Base-by-base conservation (phyloP, 2,113 vertebrate species). In the Macaca fascicularis region DNA sequence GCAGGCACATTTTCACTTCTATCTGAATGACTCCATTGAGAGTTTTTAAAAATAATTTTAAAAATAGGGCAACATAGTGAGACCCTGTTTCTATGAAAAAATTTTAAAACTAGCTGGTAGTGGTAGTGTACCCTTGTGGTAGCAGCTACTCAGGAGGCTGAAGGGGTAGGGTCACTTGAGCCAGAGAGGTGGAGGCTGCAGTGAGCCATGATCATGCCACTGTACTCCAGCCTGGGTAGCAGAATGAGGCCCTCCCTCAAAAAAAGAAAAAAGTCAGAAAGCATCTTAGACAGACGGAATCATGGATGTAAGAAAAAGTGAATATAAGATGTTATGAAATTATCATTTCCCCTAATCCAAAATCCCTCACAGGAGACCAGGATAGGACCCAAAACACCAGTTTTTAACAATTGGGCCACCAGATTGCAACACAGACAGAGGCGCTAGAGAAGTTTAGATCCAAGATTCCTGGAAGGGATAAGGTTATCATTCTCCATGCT, bases 281-380 rank as follows among this genome's bases (percentile, higher is more conserved):
- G 32, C 67, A 69, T 14, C 25, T 61, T 40, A 50, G 70, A 67
- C 64, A 89, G 17, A 25, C 3, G 13, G 30, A 35, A 30, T 13
- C 38, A 23, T 50, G 45, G 55, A 40, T 48, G 72, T 23, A 40
- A 89, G 64, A 30, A 75, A 79, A 52, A 48, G 20, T 14, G 10
- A 74, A 64, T n/a, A 16, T 3, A 11, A 11, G 6, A 50, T 40
- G 13, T 17, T 50, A n/a, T 0, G 2, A 69, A 32, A 32, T 30
- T 64, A 40, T 83, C 3, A 17, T 57, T 82, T 45, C 4, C 17
- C 17, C n/a, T 64, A 27, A 74, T 30, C 30, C 27, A 10, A 4
- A 35, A 69, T 40, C 3, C 25, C 25, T 13, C 12, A 5, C 16
- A 0, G 1, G 22, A n/a, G 0, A 12, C 2, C 14, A 52, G 35